phyloP scores from a whole-genome alignment of 1,140 invertebrate species.

The Akabosia matsudoensis region DNA sequence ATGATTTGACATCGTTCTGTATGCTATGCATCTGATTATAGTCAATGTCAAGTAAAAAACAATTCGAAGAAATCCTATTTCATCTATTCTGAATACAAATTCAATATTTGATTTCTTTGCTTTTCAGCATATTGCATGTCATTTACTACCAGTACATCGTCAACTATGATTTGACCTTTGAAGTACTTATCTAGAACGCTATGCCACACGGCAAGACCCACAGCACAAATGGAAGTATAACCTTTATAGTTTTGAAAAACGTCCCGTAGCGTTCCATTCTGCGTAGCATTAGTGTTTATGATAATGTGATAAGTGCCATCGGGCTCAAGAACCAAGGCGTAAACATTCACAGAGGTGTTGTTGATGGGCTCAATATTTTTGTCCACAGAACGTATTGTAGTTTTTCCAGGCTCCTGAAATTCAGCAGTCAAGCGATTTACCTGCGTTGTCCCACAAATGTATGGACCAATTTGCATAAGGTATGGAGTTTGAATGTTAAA shows the following conservation, averaged over 20 bases:
- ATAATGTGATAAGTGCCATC: constrained; percentile 12
- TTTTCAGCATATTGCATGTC: constrained; percentile 6
- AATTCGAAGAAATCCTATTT: no score
- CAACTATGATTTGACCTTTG: constrained; percentile 16
- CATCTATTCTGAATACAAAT: not conserved
- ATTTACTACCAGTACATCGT: not conserved
- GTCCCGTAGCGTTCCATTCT: constrained; percentile 1
- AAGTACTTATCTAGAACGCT: constrained; percentile 22
- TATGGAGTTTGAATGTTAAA: not conserved
- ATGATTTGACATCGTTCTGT: no score
- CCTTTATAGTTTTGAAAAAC: constrained; percentile 21
- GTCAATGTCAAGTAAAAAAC: no score
- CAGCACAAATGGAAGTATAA: constrained; percentile 6
- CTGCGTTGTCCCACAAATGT: not conserved
- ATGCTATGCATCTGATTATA: no score
- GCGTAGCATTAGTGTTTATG: not conserved
- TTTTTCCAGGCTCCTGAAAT: constrained; percentile 8
- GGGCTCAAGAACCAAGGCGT: not conserved
- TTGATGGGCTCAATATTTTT: constrained; percentile 1
- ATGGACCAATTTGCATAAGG: constrained; percentile 17
- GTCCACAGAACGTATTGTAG: not conserved
- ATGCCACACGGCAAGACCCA: constrained; percentile 1
- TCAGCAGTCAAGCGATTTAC: not conserved
- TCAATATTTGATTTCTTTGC: constrained; percentile 10
- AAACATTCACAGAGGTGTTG: not conserved